Base-by-base conservation (phyloP, 2,888 invertebrate genomes). In the Tupiocoris notatus region DNA sequence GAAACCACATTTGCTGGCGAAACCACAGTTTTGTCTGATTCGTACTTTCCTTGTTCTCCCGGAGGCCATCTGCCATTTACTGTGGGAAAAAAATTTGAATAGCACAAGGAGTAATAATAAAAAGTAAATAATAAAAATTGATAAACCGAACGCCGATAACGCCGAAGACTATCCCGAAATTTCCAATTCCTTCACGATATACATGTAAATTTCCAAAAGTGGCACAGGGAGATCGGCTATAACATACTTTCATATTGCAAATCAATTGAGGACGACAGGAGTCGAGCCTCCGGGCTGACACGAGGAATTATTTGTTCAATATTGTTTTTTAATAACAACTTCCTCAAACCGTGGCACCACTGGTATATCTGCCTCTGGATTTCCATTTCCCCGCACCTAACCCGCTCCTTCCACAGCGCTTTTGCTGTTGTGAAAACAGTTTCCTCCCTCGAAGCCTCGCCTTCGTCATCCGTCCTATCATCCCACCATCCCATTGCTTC, bases 301-400 rank as follows among this genome's bases (percentile, higher is more conserved):
- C 39, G 39, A 6, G 18, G 73, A 73, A 73, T 73, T 73, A 73
- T 73, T 62, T 39, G 73, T 73, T 62, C 73, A 73, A 73, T 73
- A 73, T 73, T 73, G 73, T 73, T 73, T 73, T 73, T 73, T 73
- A 73, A 73, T 73, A 73, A 73, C 56, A 62, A 57, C 73, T n/a
- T 61, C 39, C 73, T 63, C 39, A 21, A 20, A 59, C 67, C 16
- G 17, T 39, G 39, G 39, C 39, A 39, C 12, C 39, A 39, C 39
- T 12, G 39, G 39, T 39, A n/a, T n/a, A 39, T 39, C 39, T 39
- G 39, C 39, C 39, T 39, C 6, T 12, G 12, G 39, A 39, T 39
- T 39, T 39, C 39, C 39, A 39, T 39, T 39, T 39, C 12, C 39
- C 39, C 39, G 39, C 12, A 12, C 39, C 39, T 39, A 7, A 12